phyloP scores from a whole-genome alignment of 2,797 vertebrate species.

The Martes flavigula region DNA sequence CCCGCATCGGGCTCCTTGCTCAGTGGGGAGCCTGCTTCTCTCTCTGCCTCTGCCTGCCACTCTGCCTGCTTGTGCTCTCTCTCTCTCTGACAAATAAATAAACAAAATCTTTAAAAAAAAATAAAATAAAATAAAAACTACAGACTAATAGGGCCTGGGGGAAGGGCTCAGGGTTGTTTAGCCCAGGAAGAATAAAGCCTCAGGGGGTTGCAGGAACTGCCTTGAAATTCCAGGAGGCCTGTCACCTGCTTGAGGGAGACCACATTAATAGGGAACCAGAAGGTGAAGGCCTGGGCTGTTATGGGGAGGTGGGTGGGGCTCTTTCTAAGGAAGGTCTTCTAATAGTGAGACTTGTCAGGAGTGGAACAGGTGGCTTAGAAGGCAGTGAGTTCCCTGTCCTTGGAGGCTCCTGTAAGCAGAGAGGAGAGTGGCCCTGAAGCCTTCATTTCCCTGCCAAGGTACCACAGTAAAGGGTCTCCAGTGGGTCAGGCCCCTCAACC shows the following conservation, averaged over 20 bases:
- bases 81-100: too few relatives aligned
- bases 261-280: neutral
- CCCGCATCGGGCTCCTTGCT: too few relatives aligned
- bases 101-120: too few relatives aligned
- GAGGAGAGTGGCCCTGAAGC: neutral
- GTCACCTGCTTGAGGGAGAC: neutral
- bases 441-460: neutral
- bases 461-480: neutral
- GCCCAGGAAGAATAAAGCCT: neutral
- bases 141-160: neutral
- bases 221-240: conserved; percentile 10
- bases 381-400: neutral
- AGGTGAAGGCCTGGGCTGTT: neutral
- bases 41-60: too few relatives aligned
- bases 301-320: neutral
- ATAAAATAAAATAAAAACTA: too few relatives aligned
- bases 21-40: too few relatives aligned
- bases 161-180: neutral
- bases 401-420: neutral
- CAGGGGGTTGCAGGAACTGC: neutral
- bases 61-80: too few relatives aligned
- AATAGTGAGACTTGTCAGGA: neutral
- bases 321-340: neutral
- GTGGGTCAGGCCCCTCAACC: neutral
- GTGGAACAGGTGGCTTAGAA: neutral